A percentile compares a stretch with the other conserved stretches of the same genome.
Conservation (phyloP, 2,888 invertebrate genomes). For the Mechanitis messenoides region DNA sequence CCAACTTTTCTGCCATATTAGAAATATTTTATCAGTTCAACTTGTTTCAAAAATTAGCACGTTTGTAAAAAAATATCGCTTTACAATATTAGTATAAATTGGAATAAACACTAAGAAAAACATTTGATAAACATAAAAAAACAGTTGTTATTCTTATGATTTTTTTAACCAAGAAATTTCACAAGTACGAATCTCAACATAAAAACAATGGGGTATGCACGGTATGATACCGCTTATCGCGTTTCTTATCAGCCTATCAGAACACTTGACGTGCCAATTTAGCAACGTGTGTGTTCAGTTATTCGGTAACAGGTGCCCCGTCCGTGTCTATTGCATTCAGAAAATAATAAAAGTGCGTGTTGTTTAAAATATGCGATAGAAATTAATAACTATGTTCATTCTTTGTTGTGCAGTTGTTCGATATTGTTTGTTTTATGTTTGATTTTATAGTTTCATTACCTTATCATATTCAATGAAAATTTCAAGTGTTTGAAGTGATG, state of each 20-base stretch:
- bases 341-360: conserved; percentile 31
- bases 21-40: too few species aligned
- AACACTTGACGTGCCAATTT: conserved; percentile 61
- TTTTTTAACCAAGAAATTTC: conserved; percentile 8
- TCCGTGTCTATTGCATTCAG: conserved; percentile 34
- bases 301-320: conserved; percentile 47
- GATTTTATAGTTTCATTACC: too few species aligned
- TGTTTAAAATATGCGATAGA: conserved; percentile 32
- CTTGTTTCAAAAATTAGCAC: too few species aligned
- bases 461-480: too few species aligned
- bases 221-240: conserved; percentile 60
- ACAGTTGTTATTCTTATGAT: not conserved
- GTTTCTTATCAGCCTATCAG: conserved; percentile 70
- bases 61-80: too few species aligned
- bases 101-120: too few species aligned
- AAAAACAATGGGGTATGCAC: conserved; percentile 41
- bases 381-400: conserved; percentile 31
- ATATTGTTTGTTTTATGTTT: conserved; percentile 23
- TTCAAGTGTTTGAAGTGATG: too few species aligned
- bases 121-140: too few species aligned
- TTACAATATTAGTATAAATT: too few species aligned
- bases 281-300: conserved; percentile 56
- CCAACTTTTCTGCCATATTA: too few species aligned
- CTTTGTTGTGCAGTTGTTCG: conserved; percentile 23
- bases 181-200: conserved; percentile 8